Percentiles rank a stretch among this genome's conserved stretches.
Evolutionary conservation across 2,113 vertebrate species (phyloP).

Genomic region (Gymnorhina tibicen): DNA sequence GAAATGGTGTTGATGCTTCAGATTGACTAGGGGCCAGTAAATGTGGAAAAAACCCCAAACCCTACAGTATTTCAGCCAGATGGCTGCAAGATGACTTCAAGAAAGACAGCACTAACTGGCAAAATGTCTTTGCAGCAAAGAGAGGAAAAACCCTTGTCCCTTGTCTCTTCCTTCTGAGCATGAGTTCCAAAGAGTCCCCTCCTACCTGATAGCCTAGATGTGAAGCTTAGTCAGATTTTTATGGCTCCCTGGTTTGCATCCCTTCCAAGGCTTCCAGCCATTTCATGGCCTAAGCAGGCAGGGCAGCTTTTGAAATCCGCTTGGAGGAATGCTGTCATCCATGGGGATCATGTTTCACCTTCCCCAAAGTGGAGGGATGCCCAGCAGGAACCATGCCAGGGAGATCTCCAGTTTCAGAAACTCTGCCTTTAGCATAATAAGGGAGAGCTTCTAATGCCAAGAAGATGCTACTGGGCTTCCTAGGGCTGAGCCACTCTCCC

Average conservation of each 20-base stretch:
- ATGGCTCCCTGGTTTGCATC: background rate
- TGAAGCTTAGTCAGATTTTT: background rate
- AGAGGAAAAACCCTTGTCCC: background rate
- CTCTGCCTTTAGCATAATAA: background rate
- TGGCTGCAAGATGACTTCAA: background rate
- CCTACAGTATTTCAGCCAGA: background rate
- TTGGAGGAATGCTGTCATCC: constrained; percentile 19
- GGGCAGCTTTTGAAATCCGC: background rate
- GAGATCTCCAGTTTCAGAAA: background rate
- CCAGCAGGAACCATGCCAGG: background rate
- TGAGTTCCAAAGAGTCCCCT: background rate
- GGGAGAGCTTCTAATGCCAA: background rate
- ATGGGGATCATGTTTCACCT: background rate
- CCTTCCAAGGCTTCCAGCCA: background rate
- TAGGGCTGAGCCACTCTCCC: background rate
- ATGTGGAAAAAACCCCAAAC: background rate
- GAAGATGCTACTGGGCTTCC: constrained; percentile 29
- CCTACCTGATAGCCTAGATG: background rate
- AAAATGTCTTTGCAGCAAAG: background rate
- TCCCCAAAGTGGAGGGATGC: background rate
- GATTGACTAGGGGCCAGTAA: background rate
- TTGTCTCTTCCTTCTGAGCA: background rate
- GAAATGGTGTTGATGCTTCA: background rate
- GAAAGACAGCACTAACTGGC: background rate
- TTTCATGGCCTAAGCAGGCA: background rate